Percentiles rank a stretch among this genome's conserved stretches.
Conservation (phyloP, 2,888 invertebrate genomes). For the Pimpla rufipes region DNA sequence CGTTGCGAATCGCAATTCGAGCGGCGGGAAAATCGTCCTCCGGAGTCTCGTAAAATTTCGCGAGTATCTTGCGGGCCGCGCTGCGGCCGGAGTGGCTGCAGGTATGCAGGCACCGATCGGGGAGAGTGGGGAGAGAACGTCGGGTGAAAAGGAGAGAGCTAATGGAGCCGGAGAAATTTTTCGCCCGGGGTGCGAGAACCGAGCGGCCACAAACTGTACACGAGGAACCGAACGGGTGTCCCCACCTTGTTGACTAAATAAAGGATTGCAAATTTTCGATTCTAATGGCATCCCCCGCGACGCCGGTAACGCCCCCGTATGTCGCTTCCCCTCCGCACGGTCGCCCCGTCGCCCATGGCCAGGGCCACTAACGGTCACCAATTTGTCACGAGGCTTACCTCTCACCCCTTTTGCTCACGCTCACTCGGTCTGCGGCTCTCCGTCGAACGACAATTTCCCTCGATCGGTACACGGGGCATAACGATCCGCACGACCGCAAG, state of each 20-base stretch:
- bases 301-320: conserved; percentile 52
- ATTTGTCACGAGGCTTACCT: conserved; percentile 77
- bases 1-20: conserved; percentile 74
- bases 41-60: conserved; percentile 68
- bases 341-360: conserved; percentile 56
- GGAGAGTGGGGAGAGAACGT: conserved; percentile 16
- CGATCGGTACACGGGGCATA: conserved; percentile 6
- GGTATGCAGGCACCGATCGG: conserved; percentile 1
- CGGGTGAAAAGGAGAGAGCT: conserved; percentile 43
- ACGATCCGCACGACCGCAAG: background rate
- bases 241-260: conserved; percentile 83
- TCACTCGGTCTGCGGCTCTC: conserved; percentile 24
- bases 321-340: conserved; percentile 43
- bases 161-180: conserved; percentile 67
- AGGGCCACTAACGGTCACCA: conserved; percentile 72
- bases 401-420: conserved; percentile 51
- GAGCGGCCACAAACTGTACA: too few species aligned
- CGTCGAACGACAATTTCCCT: conserved; percentile 36
- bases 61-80: background rate
- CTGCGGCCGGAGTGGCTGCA: background rate
- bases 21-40: conserved; percentile 65
- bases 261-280: conserved; percentile 80
- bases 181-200: conserved; percentile 55
- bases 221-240: conserved; percentile 71
- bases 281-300: conserved; percentile 65